Conservation (phyloP, 2,113 vertebrate species). For the Rhabdornis inornatus region DNA sequence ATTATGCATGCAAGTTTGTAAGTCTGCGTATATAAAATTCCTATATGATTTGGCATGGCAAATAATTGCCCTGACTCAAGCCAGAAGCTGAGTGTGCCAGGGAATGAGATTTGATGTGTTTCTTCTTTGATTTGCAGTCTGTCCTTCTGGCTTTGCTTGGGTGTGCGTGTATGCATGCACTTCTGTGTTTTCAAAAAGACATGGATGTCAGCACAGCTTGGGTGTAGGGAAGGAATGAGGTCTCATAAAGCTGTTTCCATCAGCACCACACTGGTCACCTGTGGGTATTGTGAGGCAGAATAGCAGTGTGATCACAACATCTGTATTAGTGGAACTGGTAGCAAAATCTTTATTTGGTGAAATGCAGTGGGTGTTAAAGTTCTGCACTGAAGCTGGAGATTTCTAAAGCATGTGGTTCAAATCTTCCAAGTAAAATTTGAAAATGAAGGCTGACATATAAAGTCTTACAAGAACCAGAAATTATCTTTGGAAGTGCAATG, state of each 20-base stretch:
- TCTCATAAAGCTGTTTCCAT: background rate
- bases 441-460: background rate
- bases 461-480: background rate
- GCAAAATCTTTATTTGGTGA: background rate
- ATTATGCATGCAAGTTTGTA: background rate
- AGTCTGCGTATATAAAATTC: background rate
- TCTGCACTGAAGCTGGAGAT: background rate
- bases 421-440: background rate
- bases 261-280: background rate
- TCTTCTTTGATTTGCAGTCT: background rate
- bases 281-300: background rate
- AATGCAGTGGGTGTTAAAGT: background rate
- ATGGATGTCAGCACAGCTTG: fast-evolving
- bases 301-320: background rate
- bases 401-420: background rate
- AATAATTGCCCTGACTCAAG: background rate
- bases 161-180: fast-evolving
- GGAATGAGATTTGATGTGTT: background rate
- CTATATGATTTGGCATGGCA: background rate
- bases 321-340: background rate
- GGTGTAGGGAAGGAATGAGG: background rate
- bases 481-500: background rate
- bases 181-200: background rate
- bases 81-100: background rate
- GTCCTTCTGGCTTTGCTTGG: background rate